These are phyloP conservation scores for Trachelus tabidus DNA, from an alignment of 2,888 invertebrate genomes.

Conservation along the genomic window DNA sequence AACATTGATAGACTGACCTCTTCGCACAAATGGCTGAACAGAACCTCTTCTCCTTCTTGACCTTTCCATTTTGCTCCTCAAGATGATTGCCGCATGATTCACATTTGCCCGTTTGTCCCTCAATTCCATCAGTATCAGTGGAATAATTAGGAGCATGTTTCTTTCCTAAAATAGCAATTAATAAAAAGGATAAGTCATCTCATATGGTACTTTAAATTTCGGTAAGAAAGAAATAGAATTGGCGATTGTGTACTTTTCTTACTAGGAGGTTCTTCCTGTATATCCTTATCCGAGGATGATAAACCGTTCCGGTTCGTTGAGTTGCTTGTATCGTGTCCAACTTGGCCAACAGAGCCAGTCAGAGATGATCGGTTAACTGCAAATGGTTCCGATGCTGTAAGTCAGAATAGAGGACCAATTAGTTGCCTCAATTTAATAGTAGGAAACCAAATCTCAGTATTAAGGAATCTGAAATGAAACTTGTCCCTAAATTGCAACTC, in stretches of 20 bases:
- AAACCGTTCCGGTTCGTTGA: conserved; percentile 47
- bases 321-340: conserved; percentile 51
- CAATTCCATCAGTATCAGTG: conserved; percentile 47
- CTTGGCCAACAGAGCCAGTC: conserved; percentile 55
- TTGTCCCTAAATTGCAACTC: neutral
- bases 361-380: conserved; percentile 77
- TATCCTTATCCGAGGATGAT: conserved; percentile 69
- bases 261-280: conserved; percentile 82
- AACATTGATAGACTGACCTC: conserved; percentile 63
- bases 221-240: neutral
- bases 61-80: conserved; percentile 66
- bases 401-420: conserved; percentile 17
- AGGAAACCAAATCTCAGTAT: neutral
- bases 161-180: conserved; percentile 56
- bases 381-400: conserved; percentile 82
- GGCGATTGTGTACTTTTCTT: conserved; percentile 60
- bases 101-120: conserved; percentile 73
- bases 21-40: conserved; percentile 81
- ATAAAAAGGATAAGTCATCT: neutral
- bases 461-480: neutral
- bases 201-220: neutral
- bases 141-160: conserved; percentile 61
- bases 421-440: neutral
- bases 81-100: conserved; percentile 78
- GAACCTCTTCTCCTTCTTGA: conserved; percentile 81